Conservation (phyloP, 2,113 vertebrate genomes). For the Pithys albifrons region DNA sequence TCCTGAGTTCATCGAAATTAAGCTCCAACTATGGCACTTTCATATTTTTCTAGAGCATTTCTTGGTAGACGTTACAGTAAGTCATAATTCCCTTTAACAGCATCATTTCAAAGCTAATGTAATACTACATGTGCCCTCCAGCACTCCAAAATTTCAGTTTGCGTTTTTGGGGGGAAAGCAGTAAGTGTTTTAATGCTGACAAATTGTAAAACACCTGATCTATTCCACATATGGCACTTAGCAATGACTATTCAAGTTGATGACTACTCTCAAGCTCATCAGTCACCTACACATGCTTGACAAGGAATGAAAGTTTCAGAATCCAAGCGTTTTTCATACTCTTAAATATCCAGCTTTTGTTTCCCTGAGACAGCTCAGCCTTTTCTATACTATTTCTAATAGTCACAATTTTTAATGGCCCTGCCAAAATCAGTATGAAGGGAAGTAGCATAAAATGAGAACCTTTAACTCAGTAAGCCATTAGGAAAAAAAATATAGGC, state of each 20-base stretch:
- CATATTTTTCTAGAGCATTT: background rate
- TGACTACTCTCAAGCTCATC: slow-evolving; percentile 7
- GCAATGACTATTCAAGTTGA: background rate
- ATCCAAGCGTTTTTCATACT: background rate
- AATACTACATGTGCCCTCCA: background rate
- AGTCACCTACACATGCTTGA: background rate
- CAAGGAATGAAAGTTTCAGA: background rate
- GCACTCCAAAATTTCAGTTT: background rate
- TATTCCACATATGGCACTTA: background rate
- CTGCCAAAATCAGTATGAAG: background rate
- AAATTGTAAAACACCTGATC: background rate
- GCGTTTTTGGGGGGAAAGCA: background rate
- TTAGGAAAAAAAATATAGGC: background rate
- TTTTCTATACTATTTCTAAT: background rate
- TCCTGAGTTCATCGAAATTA: background rate
- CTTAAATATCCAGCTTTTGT: background rate
- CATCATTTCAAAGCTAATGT: background rate
- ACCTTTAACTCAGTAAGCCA: background rate
- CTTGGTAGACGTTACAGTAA: background rate
- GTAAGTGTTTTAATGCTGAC: background rate
- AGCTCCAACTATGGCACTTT: background rate
- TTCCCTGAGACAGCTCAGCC: background rate
- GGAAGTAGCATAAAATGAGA: background rate
- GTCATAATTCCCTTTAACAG: background rate
- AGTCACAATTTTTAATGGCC: background rate